These are phyloP conservation scores for Toxostoma redivivum DNA, from an alignment of 2,113 vertebrate genomes.

Conservation along the genomic window DNA sequence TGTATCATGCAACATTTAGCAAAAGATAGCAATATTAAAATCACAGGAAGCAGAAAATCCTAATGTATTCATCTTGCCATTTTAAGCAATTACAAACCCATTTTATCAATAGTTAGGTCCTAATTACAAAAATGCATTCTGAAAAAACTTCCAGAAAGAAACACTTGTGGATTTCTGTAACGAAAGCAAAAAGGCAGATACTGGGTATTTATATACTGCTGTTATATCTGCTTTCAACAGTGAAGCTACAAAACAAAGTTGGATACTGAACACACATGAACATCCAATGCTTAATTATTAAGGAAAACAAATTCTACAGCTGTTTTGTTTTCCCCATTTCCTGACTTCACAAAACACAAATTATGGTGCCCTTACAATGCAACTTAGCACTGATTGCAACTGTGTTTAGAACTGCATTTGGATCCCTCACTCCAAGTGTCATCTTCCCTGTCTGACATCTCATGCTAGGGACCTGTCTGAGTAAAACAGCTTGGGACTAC, in stretches of 20 bases:
- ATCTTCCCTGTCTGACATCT: not conserved
- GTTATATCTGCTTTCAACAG: not conserved
- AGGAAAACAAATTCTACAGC: not conserved
- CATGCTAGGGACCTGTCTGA: not conserved
- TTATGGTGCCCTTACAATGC: not conserved
- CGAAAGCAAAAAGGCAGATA: not conserved
- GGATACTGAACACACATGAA: not conserved
- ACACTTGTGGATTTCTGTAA: not conserved
- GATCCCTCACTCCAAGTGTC: rapidly evolving
- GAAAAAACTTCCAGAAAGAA: not conserved
- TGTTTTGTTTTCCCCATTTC: not conserved
- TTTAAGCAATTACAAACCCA: not conserved
- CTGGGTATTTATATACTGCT: not conserved
- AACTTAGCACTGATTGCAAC: not conserved
- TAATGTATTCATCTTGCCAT: not conserved
- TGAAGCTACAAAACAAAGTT: not conserved
- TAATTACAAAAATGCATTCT: not conserved
- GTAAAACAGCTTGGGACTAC: not conserved
- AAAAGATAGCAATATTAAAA: not conserved
- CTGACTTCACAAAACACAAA: not conserved
- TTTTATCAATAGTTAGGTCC: rapidly evolving
- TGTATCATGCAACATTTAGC: not conserved
- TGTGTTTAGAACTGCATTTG: not conserved
- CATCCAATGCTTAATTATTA: not conserved
- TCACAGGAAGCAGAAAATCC: not conserved